These are phyloP conservation scores for Euplexia lucipara DNA, from an alignment of 2,888 invertebrate species.

Conservation along the genomic window DNA sequence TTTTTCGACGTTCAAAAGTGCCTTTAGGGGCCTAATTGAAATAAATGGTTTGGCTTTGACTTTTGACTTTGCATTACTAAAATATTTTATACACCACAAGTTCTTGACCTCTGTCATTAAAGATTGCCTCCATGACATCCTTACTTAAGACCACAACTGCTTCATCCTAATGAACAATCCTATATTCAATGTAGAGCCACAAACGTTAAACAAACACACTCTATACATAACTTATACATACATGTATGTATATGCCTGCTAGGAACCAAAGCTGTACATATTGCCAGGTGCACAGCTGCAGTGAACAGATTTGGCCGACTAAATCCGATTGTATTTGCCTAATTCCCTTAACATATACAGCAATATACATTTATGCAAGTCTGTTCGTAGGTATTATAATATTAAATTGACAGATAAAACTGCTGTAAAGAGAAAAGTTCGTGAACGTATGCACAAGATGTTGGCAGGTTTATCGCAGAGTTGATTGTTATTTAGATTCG, in stretches of 20 bases:
- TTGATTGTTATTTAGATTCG: no score
- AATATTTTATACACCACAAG: no score
- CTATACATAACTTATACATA: background rate
- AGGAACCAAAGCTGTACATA: background rate
- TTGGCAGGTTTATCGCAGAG: no score
- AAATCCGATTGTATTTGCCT: constrained; percentile 66
- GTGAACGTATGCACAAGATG: no score
- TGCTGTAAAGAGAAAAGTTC: background rate
- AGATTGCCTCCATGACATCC: no score
- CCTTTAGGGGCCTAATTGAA: no score
- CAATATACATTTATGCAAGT: background rate
- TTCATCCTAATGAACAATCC: background rate
- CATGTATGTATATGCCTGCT: background rate
- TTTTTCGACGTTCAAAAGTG: no score
- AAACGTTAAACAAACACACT: background rate
- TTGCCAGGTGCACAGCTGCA: constrained; percentile 47
- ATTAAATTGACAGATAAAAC: constrained; percentile 15
- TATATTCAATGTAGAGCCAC: background rate
- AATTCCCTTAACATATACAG: constrained; percentile 48
- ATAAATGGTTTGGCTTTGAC: no score
- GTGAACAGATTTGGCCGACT: constrained; percentile 48
- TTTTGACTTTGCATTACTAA: no score
- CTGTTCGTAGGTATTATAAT: background rate
- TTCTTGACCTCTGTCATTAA: no score
- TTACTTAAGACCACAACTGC: no score